phyloP scores from a whole-genome alignment of 2,888 invertebrate species.

The Aphodius granarius region DNA sequence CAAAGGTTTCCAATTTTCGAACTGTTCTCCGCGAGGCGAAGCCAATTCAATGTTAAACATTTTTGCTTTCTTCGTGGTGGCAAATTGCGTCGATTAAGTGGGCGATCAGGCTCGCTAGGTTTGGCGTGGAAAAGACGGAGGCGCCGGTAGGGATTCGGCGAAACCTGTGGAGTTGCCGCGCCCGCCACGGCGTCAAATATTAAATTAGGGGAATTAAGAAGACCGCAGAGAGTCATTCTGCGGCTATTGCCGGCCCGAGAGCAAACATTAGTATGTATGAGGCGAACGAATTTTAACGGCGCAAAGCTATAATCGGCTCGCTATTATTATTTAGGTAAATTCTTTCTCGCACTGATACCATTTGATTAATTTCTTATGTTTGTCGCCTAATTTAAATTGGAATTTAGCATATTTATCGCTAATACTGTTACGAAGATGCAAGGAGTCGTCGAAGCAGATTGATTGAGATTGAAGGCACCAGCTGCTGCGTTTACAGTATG shows the following conservation, averaged over 20 bases:
- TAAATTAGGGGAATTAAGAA: slow-evolving; percentile 12
- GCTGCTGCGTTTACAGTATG: too few relatives aligned
- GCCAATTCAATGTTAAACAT: not conserved
- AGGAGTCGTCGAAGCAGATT: too few relatives aligned
- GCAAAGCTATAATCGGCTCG: not conserved
- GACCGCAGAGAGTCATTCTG: slow-evolving; percentile 9
- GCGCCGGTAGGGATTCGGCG: not conserved
- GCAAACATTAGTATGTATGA: slow-evolving; percentile 10
- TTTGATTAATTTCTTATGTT: not conserved
- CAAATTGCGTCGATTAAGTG: not conserved
- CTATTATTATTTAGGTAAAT: not conserved
- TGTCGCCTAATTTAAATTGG: too few relatives aligned
- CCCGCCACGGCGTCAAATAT: slow-evolving; percentile 5
- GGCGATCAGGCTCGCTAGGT: not conserved
- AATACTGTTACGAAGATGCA: too few relatives aligned
- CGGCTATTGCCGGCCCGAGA: slow-evolving; percentile 1
- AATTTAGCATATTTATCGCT: too few relatives aligned
- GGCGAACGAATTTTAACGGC: not conserved
- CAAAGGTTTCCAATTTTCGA: not conserved
- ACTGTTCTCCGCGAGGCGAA: not conserved
- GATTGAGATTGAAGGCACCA: too few relatives aligned
- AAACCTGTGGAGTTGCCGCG: slow-evolving; percentile 1
- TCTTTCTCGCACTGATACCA: not conserved
- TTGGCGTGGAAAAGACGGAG: not conserved
- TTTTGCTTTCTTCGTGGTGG: not conserved